Conservation (phyloP, 64 coral and sea anemone species). For the Astreopora myriophthalma region DNA sequence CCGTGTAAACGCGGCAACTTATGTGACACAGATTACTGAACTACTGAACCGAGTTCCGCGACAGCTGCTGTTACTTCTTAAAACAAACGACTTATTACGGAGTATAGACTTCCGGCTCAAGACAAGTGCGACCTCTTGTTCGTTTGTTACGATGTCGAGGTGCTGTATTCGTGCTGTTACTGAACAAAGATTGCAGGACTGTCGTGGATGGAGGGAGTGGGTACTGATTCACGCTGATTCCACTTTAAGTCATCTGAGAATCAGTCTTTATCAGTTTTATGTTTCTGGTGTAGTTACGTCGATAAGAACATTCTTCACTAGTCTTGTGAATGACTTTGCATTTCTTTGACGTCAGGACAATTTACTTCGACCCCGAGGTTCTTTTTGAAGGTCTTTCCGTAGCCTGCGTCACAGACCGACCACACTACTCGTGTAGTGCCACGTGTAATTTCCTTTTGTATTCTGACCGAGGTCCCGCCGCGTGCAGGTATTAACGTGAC, state of each 20-base stretch:
- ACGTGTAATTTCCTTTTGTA: too few species aligned
- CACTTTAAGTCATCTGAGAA: slow-evolving; percentile 46
- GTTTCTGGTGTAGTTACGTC: slow-evolving; percentile 29
- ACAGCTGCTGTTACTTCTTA: slow-evolving; percentile 63
- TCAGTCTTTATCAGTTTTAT: slow-evolving; percentile 71
- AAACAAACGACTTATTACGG: slow-evolving; percentile 82
- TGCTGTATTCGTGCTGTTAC: slow-evolving; percentile 78
- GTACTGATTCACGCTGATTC: slow-evolving; percentile 38
- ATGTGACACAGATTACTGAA: slow-evolving; percentile 66
- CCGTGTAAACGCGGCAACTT: slow-evolving; percentile 47
- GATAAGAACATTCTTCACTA: slow-evolving; percentile 5
- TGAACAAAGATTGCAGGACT: slow-evolving; percentile 40
- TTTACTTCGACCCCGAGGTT: neutral
- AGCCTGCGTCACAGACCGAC: too few species aligned
- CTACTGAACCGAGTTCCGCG: slow-evolving; percentile 68
- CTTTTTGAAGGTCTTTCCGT: too few species aligned
- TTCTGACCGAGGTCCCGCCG: too few species aligned
- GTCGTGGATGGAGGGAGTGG: slow-evolving; percentile 56
- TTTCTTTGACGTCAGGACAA: neutral
- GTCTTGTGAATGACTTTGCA: neutral
- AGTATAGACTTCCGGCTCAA: slow-evolving; percentile 76
- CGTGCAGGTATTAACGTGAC: too few species aligned
- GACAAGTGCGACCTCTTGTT: slow-evolving; percentile 55
- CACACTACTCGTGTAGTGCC: too few species aligned
- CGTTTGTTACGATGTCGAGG: slow-evolving; percentile 79